Percentiles rank a stretch among this genome's conserved stretches.
phyloP scores from a whole-genome alignment of 2,113 vertebrate genomes.

The Symphodus melops region DNA sequence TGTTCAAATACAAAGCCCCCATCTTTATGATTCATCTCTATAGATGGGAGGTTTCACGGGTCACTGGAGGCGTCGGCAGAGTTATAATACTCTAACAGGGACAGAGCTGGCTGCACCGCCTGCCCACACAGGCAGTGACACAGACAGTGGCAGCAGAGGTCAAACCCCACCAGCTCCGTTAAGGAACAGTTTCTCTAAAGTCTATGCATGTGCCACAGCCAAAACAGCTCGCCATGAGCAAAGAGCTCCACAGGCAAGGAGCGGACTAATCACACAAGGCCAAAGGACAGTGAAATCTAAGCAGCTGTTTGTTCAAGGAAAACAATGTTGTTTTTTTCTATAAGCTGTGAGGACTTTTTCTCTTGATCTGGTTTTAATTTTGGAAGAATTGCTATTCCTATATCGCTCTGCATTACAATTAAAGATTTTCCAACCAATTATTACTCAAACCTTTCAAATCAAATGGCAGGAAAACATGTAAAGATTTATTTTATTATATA shows the following conservation, averaged over 20 bases:
- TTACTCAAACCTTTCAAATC: not conserved
- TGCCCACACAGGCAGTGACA: slow-evolving; percentile 72
- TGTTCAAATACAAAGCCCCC: slow-evolving; percentile 66
- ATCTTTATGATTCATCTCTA: slow-evolving; percentile 75
- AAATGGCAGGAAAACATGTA: not conserved
- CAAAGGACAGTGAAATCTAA: not conserved
- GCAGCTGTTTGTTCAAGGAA: not conserved
- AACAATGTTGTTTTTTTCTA: not conserved
- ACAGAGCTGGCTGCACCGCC: slow-evolving; percentile 56
- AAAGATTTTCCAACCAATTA: not conserved
- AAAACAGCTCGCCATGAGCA: slow-evolving; percentile 26
- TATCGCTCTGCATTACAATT: not conserved
- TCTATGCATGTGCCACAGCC: slow-evolving; percentile 14
- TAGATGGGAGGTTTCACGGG: slow-evolving; percentile 75
- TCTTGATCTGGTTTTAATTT: too few relatives aligned
- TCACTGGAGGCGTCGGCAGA: slow-evolving; percentile 73
- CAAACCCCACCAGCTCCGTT: slow-evolving; percentile 59
- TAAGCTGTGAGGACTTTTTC: too few relatives aligned
- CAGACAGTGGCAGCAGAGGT: slow-evolving; percentile 57
- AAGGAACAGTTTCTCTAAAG: slow-evolving; percentile 46
- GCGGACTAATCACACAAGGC: slow-evolving; percentile 9
- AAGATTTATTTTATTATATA: not conserved
- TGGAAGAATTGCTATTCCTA: too few relatives aligned
- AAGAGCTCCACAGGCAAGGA: slow-evolving; percentile 16
- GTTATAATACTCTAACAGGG: slow-evolving; percentile 75